Conservation (phyloP, 2,888 invertebrate genomes). For the Cataglyphis albicans region DNA sequence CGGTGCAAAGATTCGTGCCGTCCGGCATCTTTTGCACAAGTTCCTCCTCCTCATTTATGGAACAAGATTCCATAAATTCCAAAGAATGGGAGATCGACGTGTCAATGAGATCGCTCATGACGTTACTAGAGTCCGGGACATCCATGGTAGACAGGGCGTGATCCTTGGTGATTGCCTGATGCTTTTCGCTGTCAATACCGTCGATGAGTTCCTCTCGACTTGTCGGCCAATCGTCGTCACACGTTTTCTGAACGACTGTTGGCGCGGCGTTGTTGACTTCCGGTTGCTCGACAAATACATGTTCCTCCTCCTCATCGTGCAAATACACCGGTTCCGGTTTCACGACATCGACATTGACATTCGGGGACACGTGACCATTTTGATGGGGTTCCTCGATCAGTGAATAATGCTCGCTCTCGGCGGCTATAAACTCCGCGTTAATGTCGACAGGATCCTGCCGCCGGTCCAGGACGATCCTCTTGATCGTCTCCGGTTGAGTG, state of each 20-base stretch:
- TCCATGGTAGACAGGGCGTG: background rate
- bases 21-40: slow-evolving; percentile 5
- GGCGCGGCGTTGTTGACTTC: slow-evolving; percentile 46
- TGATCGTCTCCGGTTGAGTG: slow-evolving; percentile 77
- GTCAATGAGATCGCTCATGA: background rate
- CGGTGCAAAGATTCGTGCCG: slow-evolving; percentile 19
- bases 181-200: slow-evolving; percentile 21
- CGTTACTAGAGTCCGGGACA: background rate
- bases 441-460: slow-evolving; percentile 74
- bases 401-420: slow-evolving; percentile 80
- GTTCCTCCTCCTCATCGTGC: slow-evolving; percentile 62
- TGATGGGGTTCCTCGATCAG: slow-evolving; percentile 79
- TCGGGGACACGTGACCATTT: slow-evolving; percentile 77
- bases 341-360: slow-evolving; percentile 40
- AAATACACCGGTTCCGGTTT: slow-evolving; percentile 53
- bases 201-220: slow-evolving; percentile 17
- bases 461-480: slow-evolving; percentile 79
- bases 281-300: slow-evolving; percentile 53
- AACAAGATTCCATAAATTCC: background rate
- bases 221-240: slow-evolving; percentile 33
- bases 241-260: slow-evolving; percentile 60
- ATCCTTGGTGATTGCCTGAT: background rate
- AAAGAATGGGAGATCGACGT: background rate
- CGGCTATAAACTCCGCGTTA: slow-evolving; percentile 81
- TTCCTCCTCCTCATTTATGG: slow-evolving; percentile 59